phyloP scores from a whole-genome alignment of 2,113 vertebrate genomes.

The Gymnocephalus cernua region DNA sequence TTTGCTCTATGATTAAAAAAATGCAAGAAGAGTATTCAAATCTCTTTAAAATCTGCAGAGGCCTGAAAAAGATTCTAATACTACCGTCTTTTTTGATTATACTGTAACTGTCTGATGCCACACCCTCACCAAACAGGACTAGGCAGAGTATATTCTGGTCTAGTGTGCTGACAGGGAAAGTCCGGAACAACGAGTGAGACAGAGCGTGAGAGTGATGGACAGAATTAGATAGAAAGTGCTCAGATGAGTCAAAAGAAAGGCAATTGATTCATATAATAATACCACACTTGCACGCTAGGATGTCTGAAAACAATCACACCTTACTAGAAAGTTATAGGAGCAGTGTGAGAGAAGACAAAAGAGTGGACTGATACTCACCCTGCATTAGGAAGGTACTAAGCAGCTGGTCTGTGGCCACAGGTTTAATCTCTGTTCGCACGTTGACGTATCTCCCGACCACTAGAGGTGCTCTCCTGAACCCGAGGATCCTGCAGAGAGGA shows the following conservation, averaged over 20 bases:
- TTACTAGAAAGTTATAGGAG: not conserved
- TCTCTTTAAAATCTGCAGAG: not conserved
- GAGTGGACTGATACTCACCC: constrained; percentile 81
- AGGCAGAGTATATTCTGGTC: not conserved
- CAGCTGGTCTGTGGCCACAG: constrained; percentile 95
- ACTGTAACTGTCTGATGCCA: not conserved
- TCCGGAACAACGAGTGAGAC: not conserved
- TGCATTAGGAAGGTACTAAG: constrained; percentile 94
- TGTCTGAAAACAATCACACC: not conserved
- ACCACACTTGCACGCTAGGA: not conserved
- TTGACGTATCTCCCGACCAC: constrained; percentile 95
- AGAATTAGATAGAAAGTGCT: not conserved
- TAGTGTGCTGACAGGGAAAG: not conserved
- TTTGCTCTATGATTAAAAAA: not conserved
- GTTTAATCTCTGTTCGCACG: constrained; percentile 94
- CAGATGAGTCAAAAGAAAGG: not conserved
- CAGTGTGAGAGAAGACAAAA: not conserved
- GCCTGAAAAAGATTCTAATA: not conserved
- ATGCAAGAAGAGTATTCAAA: not conserved
- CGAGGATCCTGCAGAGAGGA: constrained; percentile 88
- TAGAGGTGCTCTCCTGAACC: constrained; percentile 95
- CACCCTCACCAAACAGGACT: constrained; percentile 23
- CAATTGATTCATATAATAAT: not conserved
- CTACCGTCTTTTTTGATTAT: not conserved
- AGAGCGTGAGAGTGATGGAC: not conserved